Base-by-base conservation (phyloP, 2,797 vertebrate genomes). In the Australoheros facetus region DNA sequence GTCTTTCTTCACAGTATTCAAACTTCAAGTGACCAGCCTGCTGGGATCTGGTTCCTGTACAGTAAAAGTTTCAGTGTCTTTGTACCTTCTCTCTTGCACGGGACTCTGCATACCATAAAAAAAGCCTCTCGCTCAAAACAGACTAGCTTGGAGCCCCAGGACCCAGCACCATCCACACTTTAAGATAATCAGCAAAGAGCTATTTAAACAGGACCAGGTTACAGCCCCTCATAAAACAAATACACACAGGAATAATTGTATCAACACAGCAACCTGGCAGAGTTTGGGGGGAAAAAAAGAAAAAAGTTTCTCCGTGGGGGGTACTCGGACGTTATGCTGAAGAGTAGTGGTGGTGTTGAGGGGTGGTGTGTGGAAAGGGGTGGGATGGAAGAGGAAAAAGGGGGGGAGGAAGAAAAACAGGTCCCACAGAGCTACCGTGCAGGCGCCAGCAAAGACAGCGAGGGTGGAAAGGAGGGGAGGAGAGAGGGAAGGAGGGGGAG, bases 341-440 rank as follows among this genome's bases (percentile, higher is more conserved):
- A 88, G 87, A 89, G 86, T 75, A 81, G 79, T 64, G 80, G 79
- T 53, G 78, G 89, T 84, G 91, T 90, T 79, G 84, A 90, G 85
- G 86, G 88, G 71, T 83, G 82, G 74, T 81, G 80, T 86, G 85
- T 86, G 88, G 91, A 89, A 91, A 88, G 74, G 78, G 87, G 81
- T 87, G 88, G 87, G 87, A 83, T 81, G 86, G 82, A 84, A 87
- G 86, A 85, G 77, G 81, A 77, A 89, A 89, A 85, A 70, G 59
- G 32, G 79, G 73, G 73, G 83, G 45, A 75, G 92, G 89, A 92
- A 93, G 93, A 95, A 95, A 95, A 95, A 94, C 93, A 96, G 93
- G 94, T 95, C 95, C 93, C 93, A 93, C 92, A 93, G 95, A 96
- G 95, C 95, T 96, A 96, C 95, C 89, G 91, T 94, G 92, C 94